Evolutionary conservation across 1,140 invertebrate genomes (phyloP), one percentile per base, ranked within the genome.

Genomic region (Musca domestica): DNA sequence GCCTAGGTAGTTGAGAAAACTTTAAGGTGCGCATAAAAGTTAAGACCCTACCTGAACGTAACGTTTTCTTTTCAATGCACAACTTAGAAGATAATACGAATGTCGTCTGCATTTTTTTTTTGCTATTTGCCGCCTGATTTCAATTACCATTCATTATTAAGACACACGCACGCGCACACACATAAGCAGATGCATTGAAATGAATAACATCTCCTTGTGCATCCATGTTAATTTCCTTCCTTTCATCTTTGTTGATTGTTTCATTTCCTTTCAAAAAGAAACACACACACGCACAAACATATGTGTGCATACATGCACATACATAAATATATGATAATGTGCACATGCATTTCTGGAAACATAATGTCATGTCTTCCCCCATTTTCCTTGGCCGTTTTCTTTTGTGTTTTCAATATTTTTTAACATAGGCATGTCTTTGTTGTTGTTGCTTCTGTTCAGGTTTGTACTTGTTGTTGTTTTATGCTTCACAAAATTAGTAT

Each of bases 241-340:
- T 61, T 61, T 61, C 56, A 61, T 61, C 56, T 61, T 61, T 20
- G 56, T 61, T 61, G 56, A 61, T 61, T 61, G 56, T 61, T 61
- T 61, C 56, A 61, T 61, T 61, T 61, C 56, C 56, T 23, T 23
- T 54, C 41, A 20, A 41, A 5, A 41, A 41, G 5, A 17, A n/a
- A n/a, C n/a, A n/a, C n/a, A n/a, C n/a, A n/a, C n/a, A 41, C 27
- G 30, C 27, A 27, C 4, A n/a, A n/a, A 19, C 48, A 48, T 5
- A 15, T 30, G 23, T 9, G 27, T 58, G 15, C 5, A 30, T 15
- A 17, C 27, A 58, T 34, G 54, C 25, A 30, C 30, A n/a, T 58
- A 27, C 17, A 12, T 19, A 3, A 48, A 15, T 15, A 48, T 6
- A 5, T 48, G 2, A 14, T 48, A n/a, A n/a, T 48, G 17, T 51